Base-by-base conservation (phyloP, 2,888 invertebrate genomes). In the Spicauda simplicius region DNA sequence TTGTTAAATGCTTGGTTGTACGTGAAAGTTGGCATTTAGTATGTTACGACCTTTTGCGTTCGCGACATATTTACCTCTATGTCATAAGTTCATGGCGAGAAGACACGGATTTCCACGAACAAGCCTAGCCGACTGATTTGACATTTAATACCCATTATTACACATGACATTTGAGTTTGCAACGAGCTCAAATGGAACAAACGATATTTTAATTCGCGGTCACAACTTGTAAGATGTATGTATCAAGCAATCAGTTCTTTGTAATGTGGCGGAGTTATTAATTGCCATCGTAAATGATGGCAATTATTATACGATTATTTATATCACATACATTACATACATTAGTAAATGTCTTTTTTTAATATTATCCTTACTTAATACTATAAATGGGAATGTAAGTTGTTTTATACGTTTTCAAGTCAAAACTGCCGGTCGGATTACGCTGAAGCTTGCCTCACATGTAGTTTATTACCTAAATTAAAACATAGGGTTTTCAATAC, bases 61-160 rank as follows among this genome's bases (percentile, higher is more conserved):
- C 48, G 16, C 55, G 56, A 66, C 48, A 61, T 50, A 61, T 66
- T 61, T 37, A 50, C 50, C 60, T 55, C 55, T 54, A 50, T 60
- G 53, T 37, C 60, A 56, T 61, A 61, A 65, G 66, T 56, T 60
- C 66, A 66, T 33, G 55, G 66, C 16, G 55, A 59, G 45, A 25
- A 45, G 16, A 33, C 54, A 25, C 62, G 37, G 50, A 16, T 66
- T 66, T 60, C 66, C 66, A 59, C n/a, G 30, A 65, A 41, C 56
- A 11, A 58, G 16, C 41, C 58, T 41, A 12, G 45, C 20, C 33
- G 50, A 66, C 33, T 60, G 48, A 66, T 66, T 60, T 66, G 59
- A 66, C 65, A 66, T 66, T 66, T 60, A 66, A 65, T 59, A 54
- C 59, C 41, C 59, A 65, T 30, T 65, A 59, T 59, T 59, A 20